phyloP scores from a whole-genome alignment of 1,140 invertebrate genomes.

The Augochlora pura region DNA sequence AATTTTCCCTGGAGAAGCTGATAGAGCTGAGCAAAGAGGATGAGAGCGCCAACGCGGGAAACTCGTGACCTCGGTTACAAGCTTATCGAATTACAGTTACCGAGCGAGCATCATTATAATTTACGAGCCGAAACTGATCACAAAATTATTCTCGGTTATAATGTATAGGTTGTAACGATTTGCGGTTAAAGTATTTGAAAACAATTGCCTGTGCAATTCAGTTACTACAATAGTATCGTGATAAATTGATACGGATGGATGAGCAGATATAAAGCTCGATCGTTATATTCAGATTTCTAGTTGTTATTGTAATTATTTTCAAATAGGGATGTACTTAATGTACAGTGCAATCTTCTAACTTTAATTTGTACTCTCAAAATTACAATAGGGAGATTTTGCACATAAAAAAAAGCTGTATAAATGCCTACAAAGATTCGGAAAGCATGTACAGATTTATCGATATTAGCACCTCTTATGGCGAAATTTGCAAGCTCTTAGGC shows the following conservation, averaged over 20 bases:
- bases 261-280: not conserved
- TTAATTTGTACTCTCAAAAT: too few species aligned
- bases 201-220: not conserved
- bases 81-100: conserved; percentile 1
- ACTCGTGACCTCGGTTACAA: conserved; percentile 68
- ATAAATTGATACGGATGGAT: not conserved
- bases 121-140: not conserved
- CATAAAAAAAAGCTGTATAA: too few species aligned
- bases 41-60: conserved; percentile 51
- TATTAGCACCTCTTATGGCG: too few species aligned
- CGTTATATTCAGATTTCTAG: too few species aligned
- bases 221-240: not conserved
- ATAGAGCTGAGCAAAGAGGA: conserved; percentile 56
- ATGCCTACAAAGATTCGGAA: too few species aligned
- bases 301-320: too few species aligned
- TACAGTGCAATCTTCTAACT: too few species aligned
- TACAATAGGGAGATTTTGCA: too few species aligned
- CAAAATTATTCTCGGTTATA: not conserved
- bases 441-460: too few species aligned
- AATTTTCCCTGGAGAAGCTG: conserved; percentile 66
- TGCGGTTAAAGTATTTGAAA: not conserved
- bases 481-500: too few species aligned
- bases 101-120: not conserved
- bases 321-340: too few species aligned
- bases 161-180: not conserved